These are phyloP conservation scores for Aquatica leii DNA, from an alignment of 2,888 invertebrate species.

Conservation along the genomic window DNA sequence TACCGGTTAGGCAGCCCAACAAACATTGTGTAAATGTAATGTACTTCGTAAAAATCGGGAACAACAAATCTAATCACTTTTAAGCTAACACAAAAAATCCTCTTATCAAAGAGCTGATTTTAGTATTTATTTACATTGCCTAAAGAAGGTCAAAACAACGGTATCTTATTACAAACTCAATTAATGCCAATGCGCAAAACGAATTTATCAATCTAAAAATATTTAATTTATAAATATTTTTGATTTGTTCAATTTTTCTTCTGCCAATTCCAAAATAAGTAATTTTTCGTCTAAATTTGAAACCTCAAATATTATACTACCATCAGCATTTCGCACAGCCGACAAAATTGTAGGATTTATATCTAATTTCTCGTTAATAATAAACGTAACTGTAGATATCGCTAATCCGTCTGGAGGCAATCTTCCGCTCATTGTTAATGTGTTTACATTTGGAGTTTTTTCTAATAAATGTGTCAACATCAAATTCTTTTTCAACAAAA, in stretches of 20 bases:
- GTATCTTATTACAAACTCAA: not conserved
- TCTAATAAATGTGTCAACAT: conserved; percentile 33
- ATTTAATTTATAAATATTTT: conserved; percentile 31
- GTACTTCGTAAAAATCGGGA: too few relatives aligned
- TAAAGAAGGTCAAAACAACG: too few relatives aligned
- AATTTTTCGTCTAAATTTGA: conserved; percentile 46
- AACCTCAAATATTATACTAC: conserved; percentile 47
- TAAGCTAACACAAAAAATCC: too few relatives aligned
- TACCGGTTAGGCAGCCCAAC: too few relatives aligned
- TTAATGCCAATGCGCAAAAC: too few relatives aligned
- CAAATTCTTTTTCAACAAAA: too few relatives aligned
- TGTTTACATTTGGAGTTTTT: conserved; percentile 34
- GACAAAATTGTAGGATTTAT: conserved; percentile 39
- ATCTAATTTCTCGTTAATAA: conserved; percentile 46
- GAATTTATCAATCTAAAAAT: too few relatives aligned
- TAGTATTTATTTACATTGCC: too few relatives aligned
- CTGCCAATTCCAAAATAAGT: conserved; percentile 43
- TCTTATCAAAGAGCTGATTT: too few relatives aligned
- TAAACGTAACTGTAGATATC: conserved; percentile 35
- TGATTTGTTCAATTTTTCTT: conserved; percentile 43
- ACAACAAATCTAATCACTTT: too few relatives aligned
- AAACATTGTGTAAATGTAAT: too few relatives aligned
- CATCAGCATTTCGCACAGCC: conserved; percentile 42
- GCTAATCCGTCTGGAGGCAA: conserved; percentile 39
- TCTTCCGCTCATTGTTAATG: conserved; percentile 39